These are phyloP conservation scores for Argyrosomus regius DNA, from an alignment of 2,797 vertebrate genomes.

Conservation along the genomic window DNA sequence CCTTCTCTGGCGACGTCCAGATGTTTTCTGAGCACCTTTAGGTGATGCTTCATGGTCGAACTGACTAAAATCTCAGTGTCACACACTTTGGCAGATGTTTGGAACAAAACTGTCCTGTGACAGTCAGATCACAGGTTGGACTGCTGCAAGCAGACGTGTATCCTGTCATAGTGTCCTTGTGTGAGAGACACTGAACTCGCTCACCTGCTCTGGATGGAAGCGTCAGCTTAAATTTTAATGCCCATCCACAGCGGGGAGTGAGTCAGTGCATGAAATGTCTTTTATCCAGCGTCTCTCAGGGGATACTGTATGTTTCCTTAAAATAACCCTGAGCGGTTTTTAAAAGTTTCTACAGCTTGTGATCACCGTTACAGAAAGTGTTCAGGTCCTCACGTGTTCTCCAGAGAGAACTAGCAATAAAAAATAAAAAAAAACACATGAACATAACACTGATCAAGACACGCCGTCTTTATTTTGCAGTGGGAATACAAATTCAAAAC, in stretches of 20 bases:
- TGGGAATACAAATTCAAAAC: conserved; percentile 79
- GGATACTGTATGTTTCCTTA: conserved; percentile 15
- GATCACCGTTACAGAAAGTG: neutral
- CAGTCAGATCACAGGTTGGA: conserved; percentile 7
- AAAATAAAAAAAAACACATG: neutral
- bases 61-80: neutral
- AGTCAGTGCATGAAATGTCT: conserved; percentile 36
- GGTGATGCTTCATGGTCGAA: too few species aligned
- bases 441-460: conserved; percentile 62
- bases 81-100: neutral
- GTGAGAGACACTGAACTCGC: conserved; percentile 6
- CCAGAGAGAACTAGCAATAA: conserved; percentile 3
- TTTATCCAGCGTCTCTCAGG: conserved; percentile 28
- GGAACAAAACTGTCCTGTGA: neutral
- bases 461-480: conserved; percentile 81
- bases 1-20: neutral
- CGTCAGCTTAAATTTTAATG: conserved; percentile 60
- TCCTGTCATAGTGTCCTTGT: conserved; percentile 15
- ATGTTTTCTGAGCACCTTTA: too few species aligned
- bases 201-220: conserved; percentile 13
- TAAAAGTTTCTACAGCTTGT: conserved; percentile 5
- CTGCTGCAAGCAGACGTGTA: conserved; percentile 1
- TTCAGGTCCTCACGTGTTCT: neutral
- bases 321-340: conserved; percentile 48
- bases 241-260: conserved; percentile 22